Evolutionary conservation across 2,797 vertebrate genomes (phyloP).

Genomic region (Sylvilagus floridanus): DNA sequence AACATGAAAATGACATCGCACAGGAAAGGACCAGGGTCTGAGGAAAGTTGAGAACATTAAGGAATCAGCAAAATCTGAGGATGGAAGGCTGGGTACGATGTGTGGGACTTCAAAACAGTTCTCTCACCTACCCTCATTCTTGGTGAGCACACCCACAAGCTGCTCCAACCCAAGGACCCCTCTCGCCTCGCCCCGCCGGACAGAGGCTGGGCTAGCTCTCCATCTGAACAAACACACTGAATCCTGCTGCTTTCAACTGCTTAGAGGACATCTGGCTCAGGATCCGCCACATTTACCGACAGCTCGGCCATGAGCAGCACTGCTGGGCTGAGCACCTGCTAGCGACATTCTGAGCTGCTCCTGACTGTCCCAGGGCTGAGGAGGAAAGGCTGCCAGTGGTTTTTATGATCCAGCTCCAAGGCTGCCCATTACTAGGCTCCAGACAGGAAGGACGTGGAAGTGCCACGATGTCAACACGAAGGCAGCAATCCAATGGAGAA

Average conservation of each 20-base stretch:
- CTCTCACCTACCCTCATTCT: not conserved
- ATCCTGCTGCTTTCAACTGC: not conserved
- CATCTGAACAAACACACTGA: not conserved
- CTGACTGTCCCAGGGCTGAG: not conserved
- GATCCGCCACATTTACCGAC: not conserved
- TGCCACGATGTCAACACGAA: not conserved
- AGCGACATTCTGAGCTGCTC: not conserved
- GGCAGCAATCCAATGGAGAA: not conserved
- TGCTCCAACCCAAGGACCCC: not conserved
- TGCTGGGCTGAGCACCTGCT: not conserved
- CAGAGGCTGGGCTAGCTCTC: not conserved
- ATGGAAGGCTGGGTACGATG: not conserved
- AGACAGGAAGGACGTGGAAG: not conserved
- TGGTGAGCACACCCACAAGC: no score
- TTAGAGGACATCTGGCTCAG: not conserved
- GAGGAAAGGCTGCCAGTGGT: not conserved
- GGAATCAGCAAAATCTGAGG: not conserved
- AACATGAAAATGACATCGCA: not conserved
- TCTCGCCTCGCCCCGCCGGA: no score
- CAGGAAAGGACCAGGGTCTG: not conserved
- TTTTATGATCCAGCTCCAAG: not conserved
- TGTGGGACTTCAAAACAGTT: not conserved
- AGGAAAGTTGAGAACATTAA: not conserved
- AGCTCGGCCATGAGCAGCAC: fast-evolving
- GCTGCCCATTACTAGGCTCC: not conserved